Evolutionary conservation across 2,888 invertebrate species (phyloP), one percentile per base, ranked within the genome.

Genomic region (Lasioglossum villosulum): DNA sequence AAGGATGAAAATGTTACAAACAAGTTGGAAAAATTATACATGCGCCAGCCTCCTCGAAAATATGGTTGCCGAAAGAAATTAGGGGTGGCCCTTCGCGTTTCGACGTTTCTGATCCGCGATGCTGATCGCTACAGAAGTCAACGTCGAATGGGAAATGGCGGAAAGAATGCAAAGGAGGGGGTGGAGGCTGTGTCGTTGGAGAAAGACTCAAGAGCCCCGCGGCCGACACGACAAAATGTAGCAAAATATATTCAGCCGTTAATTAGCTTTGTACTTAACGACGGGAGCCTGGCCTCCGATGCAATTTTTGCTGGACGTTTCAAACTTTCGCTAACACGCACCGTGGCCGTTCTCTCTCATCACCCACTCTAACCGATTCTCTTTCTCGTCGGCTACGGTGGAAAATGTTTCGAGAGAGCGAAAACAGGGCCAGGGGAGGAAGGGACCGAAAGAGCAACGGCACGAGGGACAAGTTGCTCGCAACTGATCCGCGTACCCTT

Each of bases 211-310:
- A 80, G 74, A 71, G 73, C 86, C 92, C 88, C 83, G 79, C 85
- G 89, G 92, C 86, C 77, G 83, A 90, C 92, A 89, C 77, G 87
- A 85, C 84, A 82, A 91, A 92, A 91, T 91, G 85, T 90, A 84
- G 86, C 83, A 84, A 89, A 91, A 91, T 90, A 87, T 86, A 89
- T 89, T 75, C 89, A 87, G 80, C 81, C 75, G 86, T 87, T 93
- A 92, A 93, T 93, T 92, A 92, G 90, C 93, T 91, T 92, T 91
- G 86, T 92, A 85, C 83, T 87, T 89, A 75, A 80, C 80, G 80
- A 71, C 73, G 85, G 88, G 82, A 76, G 86, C 76, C 86, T 63
- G 83, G 83, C 78, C 83, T 81, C 72, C 75, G 80, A 87, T 89
- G 87, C 89, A 82, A 87, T 90, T 91, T 90, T 88, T 84, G 84